Base-by-base conservation (phyloP, 2,113 vertebrate species). In the Tragelaphus buxtoni region DNA sequence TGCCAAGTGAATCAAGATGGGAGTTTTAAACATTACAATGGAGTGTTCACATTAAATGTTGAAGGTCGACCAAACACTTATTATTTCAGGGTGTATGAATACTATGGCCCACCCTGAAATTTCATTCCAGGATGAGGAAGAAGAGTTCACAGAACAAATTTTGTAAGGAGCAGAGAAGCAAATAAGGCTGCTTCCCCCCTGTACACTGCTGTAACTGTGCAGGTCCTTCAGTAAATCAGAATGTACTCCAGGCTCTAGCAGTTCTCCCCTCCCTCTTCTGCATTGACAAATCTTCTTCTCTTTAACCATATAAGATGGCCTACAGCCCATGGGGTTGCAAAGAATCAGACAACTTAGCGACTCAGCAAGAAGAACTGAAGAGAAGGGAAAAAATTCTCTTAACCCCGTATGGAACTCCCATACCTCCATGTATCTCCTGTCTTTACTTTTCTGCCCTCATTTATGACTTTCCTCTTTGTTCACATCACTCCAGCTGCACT, bases 151-250 rank as follows among this genome's bases (percentile, higher is more conserved):
- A 26, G 47, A 76, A 22, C 51, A 94, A 60, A n/a, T 65, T 17
- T 49, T 47, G 13, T n/a, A 53, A n/a, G 39, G 26, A 30, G 5
- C 4, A 69, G 80, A 77, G 11, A n/a, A n/a, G 51, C 30, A 32
- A 72, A 56, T 86, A 74, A 69, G 56, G 26, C 26, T 35, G 4
- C 42, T 74, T 74, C 9, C 35, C 30, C 10, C 55, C 14, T 30
- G 2, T 30, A 24, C 0, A 4, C 22, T 5, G 6, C 28, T 4
- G 3, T 69, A 16, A n/a, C n/a, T 11, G 0, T 47, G 9, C 4
- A 26, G 7, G 11, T 55, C 61, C 47, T 84, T 74, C 16, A 16
- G 2, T 9, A 47, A 56, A 45, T 8, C 2, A 65, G 86, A 28
- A 51, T 47, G 24, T 14, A 10, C 5, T 42, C 22, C 28, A 86